Evolutionary conservation across 2,888 invertebrate species (phyloP), one percentile per base, ranked within the genome.

Genomic region (Diploptera punctata): DNA sequence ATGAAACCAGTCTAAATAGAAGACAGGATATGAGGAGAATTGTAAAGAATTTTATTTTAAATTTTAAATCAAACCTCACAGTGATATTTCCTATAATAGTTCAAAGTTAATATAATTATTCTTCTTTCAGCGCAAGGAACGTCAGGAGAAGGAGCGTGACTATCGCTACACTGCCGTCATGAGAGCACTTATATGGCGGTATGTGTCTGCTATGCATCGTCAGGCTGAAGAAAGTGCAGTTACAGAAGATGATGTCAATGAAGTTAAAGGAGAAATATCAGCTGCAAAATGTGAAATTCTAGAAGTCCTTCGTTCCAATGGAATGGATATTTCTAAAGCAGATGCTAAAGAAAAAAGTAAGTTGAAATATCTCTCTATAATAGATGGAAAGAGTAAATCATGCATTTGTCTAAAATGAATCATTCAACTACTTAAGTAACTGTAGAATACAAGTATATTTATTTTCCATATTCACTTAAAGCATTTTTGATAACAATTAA

Each of bases 231-330:
- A 93, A 77, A 93, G 92, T 67, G 88, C 91, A 0, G 96, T 98
- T 0, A 96, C 95, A 0, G 98, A 98, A 81, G 98, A 98, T 78
- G 93, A 95, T 79, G 88, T 98, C 74, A 97, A 97, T 79, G 98
- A 98, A 83, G 89, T 98, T 33, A 98, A 98, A 82, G 93, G 93
- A 78, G 98, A 98, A 79, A 93, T 98, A 52, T 95, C 96, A 0
- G 90, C 97, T 0, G 91, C 98, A 86, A 89, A 96, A 76, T 98
- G 93, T 80, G 97, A 98, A 81, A 87, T 98, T 76, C 85, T 98
- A 0, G 97, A 97, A 78, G 93, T 98, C 38, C 89, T 98, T 62
- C 90, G 91, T 76, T 92, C 88, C 81, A 97, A 95, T 79, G 97
- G 97, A 52, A 91, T 95, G 92, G 92, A 95, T 80, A 90, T 93